Conservation (phyloP, 2,113 vertebrate species). For the Mustela lutreola region DNA sequence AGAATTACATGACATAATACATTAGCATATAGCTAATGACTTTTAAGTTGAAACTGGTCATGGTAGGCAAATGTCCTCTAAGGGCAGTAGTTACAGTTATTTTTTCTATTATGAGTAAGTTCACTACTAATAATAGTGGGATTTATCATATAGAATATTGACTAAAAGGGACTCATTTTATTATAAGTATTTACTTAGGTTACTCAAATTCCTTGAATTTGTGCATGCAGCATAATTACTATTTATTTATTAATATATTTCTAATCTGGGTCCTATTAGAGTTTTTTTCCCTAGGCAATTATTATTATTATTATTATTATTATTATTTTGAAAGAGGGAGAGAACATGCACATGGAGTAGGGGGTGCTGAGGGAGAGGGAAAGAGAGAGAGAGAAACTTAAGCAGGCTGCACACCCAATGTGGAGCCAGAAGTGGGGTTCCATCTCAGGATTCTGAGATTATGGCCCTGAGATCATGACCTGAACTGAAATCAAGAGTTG, state of each 20-base stretch:
- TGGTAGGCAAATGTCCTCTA: not conserved
- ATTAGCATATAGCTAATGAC: not conserved
- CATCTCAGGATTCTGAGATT: not conserved
- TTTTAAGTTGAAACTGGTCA: not conserved
- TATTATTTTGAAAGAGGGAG: not conserved
- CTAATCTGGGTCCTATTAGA: constrained; percentile 5
- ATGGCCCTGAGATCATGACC: not conserved
- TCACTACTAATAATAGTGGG: not conserved
- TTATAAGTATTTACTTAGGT: constrained; percentile 21
- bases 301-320: not conserved
- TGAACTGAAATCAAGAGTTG: not conserved
- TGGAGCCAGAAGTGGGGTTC: not conserved
- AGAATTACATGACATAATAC: not conserved
- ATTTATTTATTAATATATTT: constrained; percentile 58
- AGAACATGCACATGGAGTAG: not conserved
- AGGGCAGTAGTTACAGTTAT: constrained; percentile 7
- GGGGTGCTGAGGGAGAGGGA: not conserved
- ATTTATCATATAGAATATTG: constrained; percentile 45
- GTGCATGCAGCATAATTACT: not conserved
- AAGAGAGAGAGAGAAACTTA: not conserved
- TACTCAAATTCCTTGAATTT: constrained; percentile 54
- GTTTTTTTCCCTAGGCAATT: not conserved
- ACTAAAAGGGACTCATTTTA: not conserved
- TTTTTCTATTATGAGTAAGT: constrained; percentile 27
- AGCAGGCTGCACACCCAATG: not conserved